Conservation (phyloP, 2,113 vertebrate genomes). For the Ia io region DNA sequence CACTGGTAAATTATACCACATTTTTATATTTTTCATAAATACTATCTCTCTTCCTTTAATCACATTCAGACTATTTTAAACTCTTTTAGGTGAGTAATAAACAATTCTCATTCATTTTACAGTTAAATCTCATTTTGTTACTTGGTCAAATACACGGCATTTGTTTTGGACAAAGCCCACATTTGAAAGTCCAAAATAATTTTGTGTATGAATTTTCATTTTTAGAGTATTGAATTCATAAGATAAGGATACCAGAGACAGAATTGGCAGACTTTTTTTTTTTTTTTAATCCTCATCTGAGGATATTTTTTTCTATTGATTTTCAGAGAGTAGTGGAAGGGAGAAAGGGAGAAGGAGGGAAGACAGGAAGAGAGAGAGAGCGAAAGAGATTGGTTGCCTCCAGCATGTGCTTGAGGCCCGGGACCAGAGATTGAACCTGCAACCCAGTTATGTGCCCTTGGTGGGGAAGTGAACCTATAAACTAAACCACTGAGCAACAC, state of each 20-base stretch:
- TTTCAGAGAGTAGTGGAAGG: too few species aligned
- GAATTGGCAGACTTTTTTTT: not conserved
- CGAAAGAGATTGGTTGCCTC: too few species aligned
- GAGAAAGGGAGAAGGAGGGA: too few species aligned
- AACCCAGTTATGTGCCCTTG: too few species aligned
- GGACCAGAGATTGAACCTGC: too few species aligned
- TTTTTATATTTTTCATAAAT: not conserved
- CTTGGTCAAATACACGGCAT: not conserved
- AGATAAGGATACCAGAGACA: not conserved
- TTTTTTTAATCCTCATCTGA: too few species aligned
- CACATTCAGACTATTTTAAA: not conserved
- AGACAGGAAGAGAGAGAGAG: too few species aligned
- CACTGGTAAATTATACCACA: not conserved
- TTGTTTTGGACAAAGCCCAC: not conserved
- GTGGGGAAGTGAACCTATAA: too few species aligned
- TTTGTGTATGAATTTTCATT: not conserved
- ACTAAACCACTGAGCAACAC: too few species aligned
- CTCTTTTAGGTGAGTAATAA: not conserved
- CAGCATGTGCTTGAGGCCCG: too few species aligned
- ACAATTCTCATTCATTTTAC: not conserved
- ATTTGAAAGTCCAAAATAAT: not conserved
- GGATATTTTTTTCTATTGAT: too few species aligned
- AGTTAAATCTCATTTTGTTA: not conserved
- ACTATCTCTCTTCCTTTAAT: not conserved
- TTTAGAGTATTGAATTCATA: not conserved